A percentile compares a stretch with the other conserved stretches of the same genome.
Evolutionary conservation across 2,113 vertebrate genomes (phyloP).

Genomic region (Raja brachyura): DNA sequence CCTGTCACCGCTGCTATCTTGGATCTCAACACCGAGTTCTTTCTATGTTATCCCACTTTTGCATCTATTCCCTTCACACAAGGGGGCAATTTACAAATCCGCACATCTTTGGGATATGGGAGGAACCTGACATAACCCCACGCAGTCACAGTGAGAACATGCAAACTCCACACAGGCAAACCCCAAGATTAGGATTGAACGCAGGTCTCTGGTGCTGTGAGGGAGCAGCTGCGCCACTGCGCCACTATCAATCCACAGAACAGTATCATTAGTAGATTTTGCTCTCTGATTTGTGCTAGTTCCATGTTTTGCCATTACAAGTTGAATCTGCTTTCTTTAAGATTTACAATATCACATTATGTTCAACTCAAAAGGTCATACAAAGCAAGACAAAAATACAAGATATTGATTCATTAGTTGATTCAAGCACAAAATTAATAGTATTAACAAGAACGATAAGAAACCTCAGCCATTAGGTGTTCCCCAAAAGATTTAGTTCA

Average conservation of each 20-base stretch:
- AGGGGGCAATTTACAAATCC: too few relatives aligned
- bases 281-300: background rate
- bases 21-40: too few relatives aligned
- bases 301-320: background rate
- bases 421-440: slow-evolving; percentile 4
- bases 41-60: too few relatives aligned
- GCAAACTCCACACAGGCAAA: too few relatives aligned
- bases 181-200: too few relatives aligned
- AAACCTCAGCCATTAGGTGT: background rate
- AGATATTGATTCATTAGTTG: background rate
- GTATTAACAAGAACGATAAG: background rate
- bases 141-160: too few relatives aligned
- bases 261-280: background rate
- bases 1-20: too few relatives aligned
- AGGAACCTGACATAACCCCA: too few relatives aligned
- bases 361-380: background rate
- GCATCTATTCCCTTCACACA: too few relatives aligned
- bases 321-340: background rate
- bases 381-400: background rate
- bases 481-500: background rate
- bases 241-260: background rate
- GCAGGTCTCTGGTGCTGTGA: too few relatives aligned
- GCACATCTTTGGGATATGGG: too few relatives aligned
- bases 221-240: too few relatives aligned
- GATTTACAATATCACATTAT: background rate